Conservation (phyloP, 2,113 vertebrate genomes). For the Pelvicachromis taeniatus region DNA sequence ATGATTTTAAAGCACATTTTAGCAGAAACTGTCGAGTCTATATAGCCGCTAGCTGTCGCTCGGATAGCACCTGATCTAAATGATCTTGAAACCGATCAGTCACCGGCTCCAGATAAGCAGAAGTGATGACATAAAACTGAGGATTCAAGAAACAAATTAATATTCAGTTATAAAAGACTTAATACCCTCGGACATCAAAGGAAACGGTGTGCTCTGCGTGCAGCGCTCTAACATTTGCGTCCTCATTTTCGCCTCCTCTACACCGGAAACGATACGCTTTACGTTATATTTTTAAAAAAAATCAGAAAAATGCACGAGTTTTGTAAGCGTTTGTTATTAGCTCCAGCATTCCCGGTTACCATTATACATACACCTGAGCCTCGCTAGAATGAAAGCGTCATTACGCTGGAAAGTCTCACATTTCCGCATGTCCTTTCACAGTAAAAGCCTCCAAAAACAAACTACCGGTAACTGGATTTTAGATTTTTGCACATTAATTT, state of each 20-base stretch:
- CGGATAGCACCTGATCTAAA: background rate
- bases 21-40: background rate
- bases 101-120: background rate
- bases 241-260: background rate
- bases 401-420: background rate
- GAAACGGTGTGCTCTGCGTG: background rate
- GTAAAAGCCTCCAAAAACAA: background rate
- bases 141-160: background rate
- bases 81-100: background rate
- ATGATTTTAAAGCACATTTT: background rate
- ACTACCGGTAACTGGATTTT: rapidly evolving
- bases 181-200: slow-evolving; percentile 6
- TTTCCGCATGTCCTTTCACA: slow-evolving; percentile 21
- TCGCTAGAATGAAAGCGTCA: background rate
- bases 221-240: background rate
- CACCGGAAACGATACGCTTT: background rate
- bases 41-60: background rate
- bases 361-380: background rate
- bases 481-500: background rate
- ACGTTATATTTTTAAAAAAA: no score
- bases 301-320: background rate
- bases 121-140: rapidly evolving
- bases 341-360: rapidly evolving
- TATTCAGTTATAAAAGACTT: background rate
- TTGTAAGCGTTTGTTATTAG: rapidly evolving